phyloP scores from a whole-genome alignment of 53 echinoderm and acorn worm species.

The Antedon mediterranea region DNA sequence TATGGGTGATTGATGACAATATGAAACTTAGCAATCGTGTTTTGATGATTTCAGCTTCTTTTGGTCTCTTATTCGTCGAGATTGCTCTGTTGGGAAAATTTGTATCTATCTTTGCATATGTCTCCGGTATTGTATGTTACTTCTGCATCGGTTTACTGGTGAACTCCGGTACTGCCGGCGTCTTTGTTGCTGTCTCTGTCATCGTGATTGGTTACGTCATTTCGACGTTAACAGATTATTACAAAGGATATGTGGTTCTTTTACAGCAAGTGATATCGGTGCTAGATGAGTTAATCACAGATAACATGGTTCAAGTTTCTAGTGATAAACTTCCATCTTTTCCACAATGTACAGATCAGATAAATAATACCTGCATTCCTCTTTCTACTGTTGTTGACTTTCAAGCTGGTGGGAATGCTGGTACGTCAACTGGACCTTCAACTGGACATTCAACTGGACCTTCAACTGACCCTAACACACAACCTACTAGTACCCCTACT shows the following conservation, averaged over 20 bases:
- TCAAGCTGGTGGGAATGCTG: not conserved
- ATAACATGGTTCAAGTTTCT: not conserved
- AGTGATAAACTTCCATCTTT: not conserved
- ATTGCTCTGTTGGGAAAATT: constrained; percentile 59
- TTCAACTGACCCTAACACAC: not conserved
- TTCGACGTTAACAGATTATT: constrained; percentile 42
- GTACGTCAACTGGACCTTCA: not conserved
- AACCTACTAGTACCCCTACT: not conserved
- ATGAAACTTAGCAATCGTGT: constrained; percentile 28
- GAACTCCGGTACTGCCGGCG: constrained; percentile 50
- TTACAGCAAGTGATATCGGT: constrained; percentile 27
- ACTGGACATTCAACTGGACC: not conserved
- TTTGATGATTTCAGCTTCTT: constrained; percentile 26
- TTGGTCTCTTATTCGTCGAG: constrained; percentile 28
- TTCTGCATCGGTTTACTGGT: constrained; percentile 82
- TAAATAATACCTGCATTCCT: not conserved
- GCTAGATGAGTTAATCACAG: constrained; percentile 32
- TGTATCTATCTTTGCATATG: constrained; percentile 69
- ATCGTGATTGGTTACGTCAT: constrained; percentile 44
- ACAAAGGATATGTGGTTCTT: constrained; percentile 63
- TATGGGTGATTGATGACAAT: not conserved
- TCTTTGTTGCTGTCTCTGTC: constrained; percentile 31
- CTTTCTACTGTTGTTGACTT: not conserved
- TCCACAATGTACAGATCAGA: not conserved
- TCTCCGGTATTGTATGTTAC: constrained; percentile 61